Evolutionary conservation across 2,113 vertebrate genomes (phyloP).

Genomic region (Larimichthys crocea): DNA sequence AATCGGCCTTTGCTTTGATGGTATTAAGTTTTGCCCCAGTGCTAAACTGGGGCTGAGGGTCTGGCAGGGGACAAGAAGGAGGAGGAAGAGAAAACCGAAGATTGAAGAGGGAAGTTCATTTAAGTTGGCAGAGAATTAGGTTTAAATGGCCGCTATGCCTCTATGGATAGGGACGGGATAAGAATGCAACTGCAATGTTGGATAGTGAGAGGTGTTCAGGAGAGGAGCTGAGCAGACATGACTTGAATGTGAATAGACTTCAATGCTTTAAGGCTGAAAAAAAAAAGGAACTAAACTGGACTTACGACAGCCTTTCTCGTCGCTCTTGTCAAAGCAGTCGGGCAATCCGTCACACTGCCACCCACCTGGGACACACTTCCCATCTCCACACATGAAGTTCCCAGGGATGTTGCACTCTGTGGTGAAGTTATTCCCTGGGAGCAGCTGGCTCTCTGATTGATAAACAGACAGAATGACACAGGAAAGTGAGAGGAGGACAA

Average conservation of each 20-base stretch:
- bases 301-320: conserved; percentile 97
- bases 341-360: conserved; percentile 95
- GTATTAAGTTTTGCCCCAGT: conserved; percentile 61
- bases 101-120: conserved; percentile 43
- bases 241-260: conserved; percentile 22
- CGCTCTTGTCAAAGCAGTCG: conserved; percentile 95
- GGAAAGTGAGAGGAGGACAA: neutral
- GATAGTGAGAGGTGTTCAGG: conserved; percentile 16
- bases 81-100: conserved; percentile 6
- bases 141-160: conserved; percentile 52
- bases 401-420: conserved; percentile 97
- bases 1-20: conserved; percentile 71
- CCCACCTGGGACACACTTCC: conserved; percentile 91
- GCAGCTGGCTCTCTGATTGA: conserved; percentile 91
- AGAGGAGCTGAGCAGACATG: conserved; percentile 35
- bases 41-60: conserved; percentile 55
- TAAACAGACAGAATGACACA: conserved; percentile 6
- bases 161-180: conserved; percentile 9
- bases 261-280: neutral
- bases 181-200: conserved; percentile 2
- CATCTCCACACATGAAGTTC: conserved; percentile 96
- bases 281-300: conserved; percentile 54
- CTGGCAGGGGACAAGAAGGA: neutral
- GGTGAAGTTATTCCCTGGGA: conserved; percentile 96
- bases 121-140: conserved; percentile 45